These are phyloP conservation scores for Heliconius melpomene DNA, from an alignment of 1,140 invertebrate species.

Conservation along the genomic window DNA sequence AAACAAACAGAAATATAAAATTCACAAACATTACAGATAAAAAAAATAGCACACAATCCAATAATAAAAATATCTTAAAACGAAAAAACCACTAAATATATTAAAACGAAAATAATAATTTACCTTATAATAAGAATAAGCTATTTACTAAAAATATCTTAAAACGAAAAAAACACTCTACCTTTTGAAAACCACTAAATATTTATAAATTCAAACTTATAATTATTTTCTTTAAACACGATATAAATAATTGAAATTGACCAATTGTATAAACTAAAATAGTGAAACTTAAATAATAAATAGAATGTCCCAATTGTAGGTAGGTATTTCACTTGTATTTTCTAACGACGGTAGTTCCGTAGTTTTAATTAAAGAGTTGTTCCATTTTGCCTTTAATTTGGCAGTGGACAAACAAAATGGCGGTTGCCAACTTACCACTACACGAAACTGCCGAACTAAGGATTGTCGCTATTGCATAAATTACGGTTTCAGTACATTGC, in stretches of 20 bases:
- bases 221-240: not conserved
- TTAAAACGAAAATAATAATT: too few relatives aligned
- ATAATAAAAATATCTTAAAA: too few relatives aligned
- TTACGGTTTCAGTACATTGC: not conserved
- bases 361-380: constrained; percentile 12
- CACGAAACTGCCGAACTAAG: not conserved
- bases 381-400: not conserved
- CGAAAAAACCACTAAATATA: too few relatives aligned
- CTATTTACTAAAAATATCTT: not conserved
- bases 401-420: constrained; percentile 5
- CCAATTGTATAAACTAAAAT: not conserved
- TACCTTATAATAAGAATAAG: too few relatives aligned
- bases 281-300: constrained; percentile 7
- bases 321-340: not conserved
- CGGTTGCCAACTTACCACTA: constrained; percentile 11
- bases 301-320: not conserved
- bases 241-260: not conserved
- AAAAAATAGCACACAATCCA: too few relatives aligned
- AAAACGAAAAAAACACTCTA: not conserved
- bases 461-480: not conserved
- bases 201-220: too few relatives aligned
- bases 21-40: too few relatives aligned
- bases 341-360: not conserved
- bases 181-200: too few relatives aligned
- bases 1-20: too few relatives aligned